A percentile compares a stretch with the other conserved stretches of the same genome.
These are phyloP conservation scores for Drosophila algonquin DNA, from an alignment of 2,888 invertebrate genomes.

Conservation along the genomic window DNA sequence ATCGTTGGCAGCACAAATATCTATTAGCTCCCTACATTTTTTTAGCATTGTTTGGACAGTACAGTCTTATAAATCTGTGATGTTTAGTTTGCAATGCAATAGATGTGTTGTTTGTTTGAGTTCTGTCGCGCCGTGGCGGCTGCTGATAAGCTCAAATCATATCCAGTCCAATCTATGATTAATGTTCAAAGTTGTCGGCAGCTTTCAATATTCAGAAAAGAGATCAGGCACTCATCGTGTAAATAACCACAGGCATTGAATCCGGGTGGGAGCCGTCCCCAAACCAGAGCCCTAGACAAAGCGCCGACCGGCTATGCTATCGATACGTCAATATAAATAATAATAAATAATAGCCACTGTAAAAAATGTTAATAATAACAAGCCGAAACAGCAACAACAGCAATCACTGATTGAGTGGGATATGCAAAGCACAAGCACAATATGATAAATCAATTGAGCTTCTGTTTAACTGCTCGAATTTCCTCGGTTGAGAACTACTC, in stretches of 20 bases:
- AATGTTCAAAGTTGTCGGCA: background rate
- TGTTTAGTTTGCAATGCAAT: background rate
- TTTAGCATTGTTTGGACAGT: too few species aligned
- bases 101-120: background rate
- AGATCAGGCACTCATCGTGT: background rate
- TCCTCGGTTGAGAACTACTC: background rate
- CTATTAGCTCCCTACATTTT: background rate
- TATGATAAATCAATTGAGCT: slow-evolving; percentile 52
- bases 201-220: background rate
- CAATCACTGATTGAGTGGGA: background rate
- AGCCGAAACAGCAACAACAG: slow-evolving; percentile 28
- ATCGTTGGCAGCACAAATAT: background rate
- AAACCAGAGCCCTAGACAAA: background rate
- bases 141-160: background rate
- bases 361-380: slow-evolving; percentile 14
- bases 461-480: slow-evolving; percentile 30
- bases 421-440: slow-evolving; percentile 49
- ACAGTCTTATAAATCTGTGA: background rate
- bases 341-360: background rate
- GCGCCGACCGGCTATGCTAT: background rate
- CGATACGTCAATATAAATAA: slow-evolving; percentile 31
- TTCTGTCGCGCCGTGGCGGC: background rate
- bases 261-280: background rate
- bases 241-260: background rate
- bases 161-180: too few species aligned